Conservation (phyloP, 2,113 vertebrate genomes). For the Sinocyclocheilus maitianheensis region DNA sequence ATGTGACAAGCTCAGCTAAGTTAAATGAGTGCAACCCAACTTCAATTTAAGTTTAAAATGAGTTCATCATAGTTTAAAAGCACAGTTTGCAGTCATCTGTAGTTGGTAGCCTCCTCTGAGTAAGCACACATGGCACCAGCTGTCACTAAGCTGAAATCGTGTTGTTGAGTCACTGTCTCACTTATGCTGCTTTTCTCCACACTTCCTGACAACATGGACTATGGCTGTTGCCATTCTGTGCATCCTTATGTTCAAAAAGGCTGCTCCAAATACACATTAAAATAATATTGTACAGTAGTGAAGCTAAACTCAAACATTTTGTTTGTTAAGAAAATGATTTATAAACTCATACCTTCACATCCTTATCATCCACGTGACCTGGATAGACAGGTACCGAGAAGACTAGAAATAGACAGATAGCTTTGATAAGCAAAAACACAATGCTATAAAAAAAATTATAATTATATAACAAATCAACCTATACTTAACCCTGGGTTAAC, state of each 20-base stretch:
- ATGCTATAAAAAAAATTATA: neutral
- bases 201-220: neutral
- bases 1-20: neutral
- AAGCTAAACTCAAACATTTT: neutral
- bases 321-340: neutral
- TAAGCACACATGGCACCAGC: slow-evolving; percentile 38
- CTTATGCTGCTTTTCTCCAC: slow-evolving; percentile 26
- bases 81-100: slow-evolving; percentile 3
- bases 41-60: neutral
- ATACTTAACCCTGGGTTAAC: neutral
- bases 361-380: slow-evolving; percentile 71
- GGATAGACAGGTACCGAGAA: slow-evolving; percentile 70
- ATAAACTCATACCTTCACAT: slow-evolving; percentile 69
- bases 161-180: slow-evolving; percentile 46
- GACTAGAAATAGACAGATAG: slow-evolving; percentile 61
- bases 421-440: neutral
- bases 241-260: slow-evolving; percentile 17
- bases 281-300: neutral
- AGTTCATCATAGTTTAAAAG: neutral
- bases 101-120: neutral
- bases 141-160: slow-evolving; percentile 37
- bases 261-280: neutral
- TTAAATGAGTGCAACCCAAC: neutral
- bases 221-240: slow-evolving; percentile 10
- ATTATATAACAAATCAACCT: too few relatives aligned